Percentiles rank a stretch among this genome's conserved stretches.
phyloP scores from a whole-genome alignment of 2,888 invertebrate species.

The Herminia tarsipennalis region DNA sequence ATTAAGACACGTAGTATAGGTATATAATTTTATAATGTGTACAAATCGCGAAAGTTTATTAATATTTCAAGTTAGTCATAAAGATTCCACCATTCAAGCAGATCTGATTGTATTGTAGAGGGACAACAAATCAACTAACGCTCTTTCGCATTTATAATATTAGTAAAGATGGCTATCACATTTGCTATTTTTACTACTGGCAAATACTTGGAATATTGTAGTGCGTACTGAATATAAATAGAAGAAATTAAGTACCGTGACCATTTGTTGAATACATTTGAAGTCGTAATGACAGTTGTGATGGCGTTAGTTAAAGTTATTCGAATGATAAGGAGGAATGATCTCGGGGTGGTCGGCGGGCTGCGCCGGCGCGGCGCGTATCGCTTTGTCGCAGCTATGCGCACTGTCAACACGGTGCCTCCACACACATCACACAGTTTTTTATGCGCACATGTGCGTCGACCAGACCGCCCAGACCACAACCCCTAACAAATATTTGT shows the following conservation, averaged over 20 bases:
- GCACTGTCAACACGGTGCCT: constrained; percentile 78
- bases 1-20: too few species aligned
- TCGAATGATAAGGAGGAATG: constrained; percentile 52
- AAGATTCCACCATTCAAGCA: too few species aligned
- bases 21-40: too few species aligned
- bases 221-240: constrained; percentile 25
- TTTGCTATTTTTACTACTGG: constrained; percentile 10
- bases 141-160: too few species aligned
- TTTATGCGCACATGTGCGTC: constrained; percentile 76
- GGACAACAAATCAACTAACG: too few species aligned
- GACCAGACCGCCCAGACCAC: constrained; percentile 73
- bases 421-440: constrained; percentile 71
- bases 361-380: constrained; percentile 47
- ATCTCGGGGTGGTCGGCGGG: constrained; percentile 70
- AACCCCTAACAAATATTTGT: constrained; percentile 79
- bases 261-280: too few species aligned
- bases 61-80: too few species aligned
- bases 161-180: too few species aligned
- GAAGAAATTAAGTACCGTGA: too few species aligned
- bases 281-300: neutral
- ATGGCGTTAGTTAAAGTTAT: constrained; percentile 47
- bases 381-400: constrained; percentile 76
- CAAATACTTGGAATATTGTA: constrained; percentile 23
- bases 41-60: too few species aligned
- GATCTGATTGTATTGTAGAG: too few species aligned